Evolutionary conservation across 2,113 vertebrate species (phyloP).

Genomic region (Amia ocellicauda): DNA sequence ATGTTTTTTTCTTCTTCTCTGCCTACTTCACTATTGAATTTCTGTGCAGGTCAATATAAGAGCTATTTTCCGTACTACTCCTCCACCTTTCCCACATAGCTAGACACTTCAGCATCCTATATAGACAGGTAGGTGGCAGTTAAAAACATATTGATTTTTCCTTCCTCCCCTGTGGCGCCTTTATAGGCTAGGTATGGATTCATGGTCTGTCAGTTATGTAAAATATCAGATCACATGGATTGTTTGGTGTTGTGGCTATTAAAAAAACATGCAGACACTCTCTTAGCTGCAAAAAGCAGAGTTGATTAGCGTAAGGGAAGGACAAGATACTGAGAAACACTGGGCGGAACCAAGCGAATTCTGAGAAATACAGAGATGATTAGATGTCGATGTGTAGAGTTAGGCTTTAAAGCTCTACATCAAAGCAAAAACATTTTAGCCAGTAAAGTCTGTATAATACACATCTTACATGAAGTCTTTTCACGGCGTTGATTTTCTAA

Average conservation of each 20-base stretch:
- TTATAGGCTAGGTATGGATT: not conserved
- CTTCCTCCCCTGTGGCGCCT: not conserved
- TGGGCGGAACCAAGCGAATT: no score
- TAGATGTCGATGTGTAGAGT: no score
- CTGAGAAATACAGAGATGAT: no score
- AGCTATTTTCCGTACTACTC: not conserved
- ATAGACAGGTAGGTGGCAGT: not conserved
- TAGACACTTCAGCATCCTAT: not conserved
- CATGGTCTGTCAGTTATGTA: not conserved
- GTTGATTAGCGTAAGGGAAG: no score
- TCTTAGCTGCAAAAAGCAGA: no score
- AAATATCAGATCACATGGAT: not conserved
- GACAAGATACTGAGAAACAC: no score
- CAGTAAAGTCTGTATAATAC: no score
- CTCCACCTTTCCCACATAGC: conserved; percentile 1
- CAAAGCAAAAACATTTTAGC: no score
- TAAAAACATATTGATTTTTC: not conserved
- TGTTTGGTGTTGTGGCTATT: not conserved
- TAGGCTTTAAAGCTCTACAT: no score
- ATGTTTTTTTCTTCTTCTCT: conserved; percentile 13
- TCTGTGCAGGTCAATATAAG: conserved; percentile 1
- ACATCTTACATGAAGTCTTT: no score
- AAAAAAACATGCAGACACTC: no score
- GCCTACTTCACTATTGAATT: conserved; percentile 9
- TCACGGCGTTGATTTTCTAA: no score